phyloP scores from a whole-genome alignment of 2,797 vertebrate genomes.

The Etheostoma perlongum region DNA sequence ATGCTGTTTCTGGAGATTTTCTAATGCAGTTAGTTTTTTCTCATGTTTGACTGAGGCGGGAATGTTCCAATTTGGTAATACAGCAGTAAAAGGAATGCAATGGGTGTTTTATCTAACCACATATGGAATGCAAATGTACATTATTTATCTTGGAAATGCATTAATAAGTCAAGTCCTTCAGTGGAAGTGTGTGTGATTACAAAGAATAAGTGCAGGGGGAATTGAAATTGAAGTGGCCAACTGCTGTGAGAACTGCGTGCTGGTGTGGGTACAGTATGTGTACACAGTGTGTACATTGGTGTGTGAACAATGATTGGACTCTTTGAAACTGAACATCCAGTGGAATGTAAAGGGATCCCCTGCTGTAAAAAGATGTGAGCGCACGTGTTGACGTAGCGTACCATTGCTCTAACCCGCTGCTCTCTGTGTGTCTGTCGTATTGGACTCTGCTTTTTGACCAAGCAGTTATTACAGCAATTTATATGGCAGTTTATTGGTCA shows the following conservation, averaged over 20 bases:
- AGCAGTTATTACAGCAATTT: background rate
- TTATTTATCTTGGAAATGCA: constrained; percentile 41
- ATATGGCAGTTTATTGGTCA: background rate
- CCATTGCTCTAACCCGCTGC: too few species aligned
- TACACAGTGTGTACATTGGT: background rate
- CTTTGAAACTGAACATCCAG: constrained; percentile 24
- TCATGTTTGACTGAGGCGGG: background rate
- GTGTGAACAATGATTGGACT: background rate
- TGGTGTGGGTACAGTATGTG: constrained; percentile 6
- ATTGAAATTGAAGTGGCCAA: constrained; percentile 34
- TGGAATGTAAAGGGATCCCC: constrained; percentile 38
- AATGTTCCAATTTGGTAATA: constrained; percentile 23
- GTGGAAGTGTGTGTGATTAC: background rate
- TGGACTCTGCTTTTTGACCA: too few species aligned
- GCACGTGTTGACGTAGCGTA: background rate
- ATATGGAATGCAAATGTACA: constrained; percentile 36
- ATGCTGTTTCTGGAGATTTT: background rate
- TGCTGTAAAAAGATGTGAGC: constrained; percentile 25
- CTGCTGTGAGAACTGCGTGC: constrained; percentile 26
- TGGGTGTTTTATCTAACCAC: constrained; percentile 13
- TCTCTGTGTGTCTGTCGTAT: background rate
- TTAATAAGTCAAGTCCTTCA: constrained; percentile 41
- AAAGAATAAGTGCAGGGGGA: constrained; percentile 9
- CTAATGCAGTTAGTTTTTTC: background rate
- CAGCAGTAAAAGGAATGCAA: constrained; percentile 17